Percentiles rank a stretch among this genome's conserved stretches.
Evolutionary conservation across 2,797 vertebrate species (phyloP).

Genomic region (Distichodus sexfasciatus): DNA sequence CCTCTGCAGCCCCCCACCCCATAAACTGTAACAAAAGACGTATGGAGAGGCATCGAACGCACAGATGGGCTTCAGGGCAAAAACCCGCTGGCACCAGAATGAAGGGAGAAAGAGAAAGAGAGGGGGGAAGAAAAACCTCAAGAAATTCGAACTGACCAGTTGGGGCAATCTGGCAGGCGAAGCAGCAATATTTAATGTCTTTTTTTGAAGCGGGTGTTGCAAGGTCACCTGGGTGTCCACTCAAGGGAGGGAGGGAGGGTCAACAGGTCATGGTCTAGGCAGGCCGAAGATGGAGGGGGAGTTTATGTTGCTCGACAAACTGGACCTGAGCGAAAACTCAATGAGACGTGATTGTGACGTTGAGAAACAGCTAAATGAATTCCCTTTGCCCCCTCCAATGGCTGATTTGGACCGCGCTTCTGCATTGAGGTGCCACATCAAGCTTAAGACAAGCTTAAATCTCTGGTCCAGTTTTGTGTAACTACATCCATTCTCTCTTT

Average conservation of each 20-base stretch:
- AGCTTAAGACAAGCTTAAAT: constrained; percentile 11
- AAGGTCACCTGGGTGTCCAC: constrained; percentile 34
- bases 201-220: constrained; percentile 2
- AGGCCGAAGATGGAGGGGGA: background rate
- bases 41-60: constrained; percentile 55
- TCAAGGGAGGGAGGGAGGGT: constrained; percentile 27
- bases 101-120: background rate
- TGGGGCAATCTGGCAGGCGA: constrained; percentile 40
- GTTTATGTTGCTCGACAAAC: constrained; percentile 13
- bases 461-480: background rate
- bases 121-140: background rate
- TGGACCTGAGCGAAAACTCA: constrained; percentile 11
- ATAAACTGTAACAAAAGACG: constrained; percentile 51
- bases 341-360: background rate
- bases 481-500: background rate
- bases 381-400: background rate
- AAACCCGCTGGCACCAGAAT: constrained; percentile 23
- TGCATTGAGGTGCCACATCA: constrained; percentile 10
- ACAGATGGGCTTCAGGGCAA: constrained; percentile 49
- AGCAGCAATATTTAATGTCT: constrained; percentile 23
- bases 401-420: background rate
- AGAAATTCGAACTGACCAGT: constrained; percentile 37
- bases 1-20: constrained; percentile 55
- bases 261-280: constrained; percentile 16
- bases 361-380: constrained; percentile 11